Evolutionary conservation across 2,797 vertebrate genomes (phyloP), one percentile per base, ranked within the genome.

Genomic region (Botia almorhae): DNA sequence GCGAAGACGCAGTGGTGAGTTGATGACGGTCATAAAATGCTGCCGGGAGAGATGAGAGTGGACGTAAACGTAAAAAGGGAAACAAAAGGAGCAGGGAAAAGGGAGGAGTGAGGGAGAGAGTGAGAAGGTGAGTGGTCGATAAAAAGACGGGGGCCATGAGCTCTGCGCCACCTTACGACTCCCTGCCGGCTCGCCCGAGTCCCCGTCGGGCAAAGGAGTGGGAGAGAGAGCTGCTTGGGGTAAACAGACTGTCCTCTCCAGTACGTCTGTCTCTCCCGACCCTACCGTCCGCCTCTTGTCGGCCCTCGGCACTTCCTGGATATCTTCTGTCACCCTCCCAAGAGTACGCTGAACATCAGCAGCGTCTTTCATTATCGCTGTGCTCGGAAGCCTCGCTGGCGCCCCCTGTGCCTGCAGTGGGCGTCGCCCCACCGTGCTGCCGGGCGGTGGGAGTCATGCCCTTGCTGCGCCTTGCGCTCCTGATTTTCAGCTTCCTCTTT

Each of bases 401-500:
- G 19, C 91, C 91, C 86, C 91, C 91, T 36, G 92, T 88, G 26
- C 89, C 84, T 81, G 89, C 85, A 17, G 87, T 81, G 85, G 90
- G 84, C 7, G 79, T 74, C 10, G 65, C 82, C 79, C 89, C 88
- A 61, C 89, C 91, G 67, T 93, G 94, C 86, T 93, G 93, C 83
- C 89, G 80, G 76, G 80, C 86, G 0, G 87, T 91, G 69, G 93
- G 91, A 81, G 87, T 92, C 85, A 96, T 97, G 96, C 93, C 94
- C 61, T 81, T 96, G 23, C 91, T 98, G 43, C 96, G 96, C 58
- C 88, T 97, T 65, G 93, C 89, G 12, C 94, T 97, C 63, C 90
- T 97, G 83, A 93, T 93, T 72, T 98, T 97, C 90, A 97, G 96
- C 87, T 96, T 95, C 76, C 89, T 96, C 43, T 97, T 96, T 89